Evolutionary conservation across 2,113 vertebrate species (phyloP).

Genomic region (Heterocephalus glaber): DNA sequence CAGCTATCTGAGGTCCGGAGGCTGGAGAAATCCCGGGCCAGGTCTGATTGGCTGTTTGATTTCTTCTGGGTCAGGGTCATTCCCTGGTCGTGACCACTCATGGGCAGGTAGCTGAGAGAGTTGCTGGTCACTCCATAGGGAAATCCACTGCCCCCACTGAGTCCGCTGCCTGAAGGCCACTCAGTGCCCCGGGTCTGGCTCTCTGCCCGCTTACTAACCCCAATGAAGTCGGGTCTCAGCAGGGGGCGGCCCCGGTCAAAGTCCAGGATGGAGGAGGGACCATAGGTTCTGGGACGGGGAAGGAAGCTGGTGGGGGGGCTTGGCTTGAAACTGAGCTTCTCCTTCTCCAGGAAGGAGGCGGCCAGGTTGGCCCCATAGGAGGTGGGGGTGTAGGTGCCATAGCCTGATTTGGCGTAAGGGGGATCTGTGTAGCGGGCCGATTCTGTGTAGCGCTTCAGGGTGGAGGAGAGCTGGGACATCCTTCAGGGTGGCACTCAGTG

Average conservation of each 20-base stretch:
- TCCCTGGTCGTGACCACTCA: slow-evolving; percentile 76
- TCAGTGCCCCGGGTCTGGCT: slow-evolving; percentile 88
- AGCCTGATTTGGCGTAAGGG: slow-evolving; percentile 89
- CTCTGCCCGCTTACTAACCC: slow-evolving; percentile 86
- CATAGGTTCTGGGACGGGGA: slow-evolving; percentile 82
- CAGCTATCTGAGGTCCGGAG: slow-evolving; percentile 86
- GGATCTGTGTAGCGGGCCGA: slow-evolving; percentile 86
- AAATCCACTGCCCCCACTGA: slow-evolving; percentile 83
- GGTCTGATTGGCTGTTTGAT: slow-evolving; percentile 93
- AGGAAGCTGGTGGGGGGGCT: slow-evolving; percentile 88
- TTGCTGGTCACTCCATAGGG: slow-evolving; percentile 76
- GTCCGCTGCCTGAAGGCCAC: slow-evolving; percentile 84
- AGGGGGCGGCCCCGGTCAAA: slow-evolving; percentile 86
- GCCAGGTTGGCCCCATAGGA: slow-evolving; percentile 89
- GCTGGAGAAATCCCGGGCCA: slow-evolving; percentile 91
- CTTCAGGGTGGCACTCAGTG: slow-evolving; percentile 85
- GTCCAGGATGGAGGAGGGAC: slow-evolving; percentile 86
- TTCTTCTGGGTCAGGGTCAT: slow-evolving; percentile 89
- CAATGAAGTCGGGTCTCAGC: slow-evolving; percentile 88
- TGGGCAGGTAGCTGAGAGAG: slow-evolving; percentile 85
- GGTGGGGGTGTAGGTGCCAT: slow-evolving; percentile 89
- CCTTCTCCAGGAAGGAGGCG: slow-evolving; percentile 87
- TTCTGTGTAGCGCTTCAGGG: slow-evolving; percentile 92
- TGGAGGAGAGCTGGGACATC: slow-evolving; percentile 97
- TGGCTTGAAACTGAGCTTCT: slow-evolving; percentile 88